Percentiles rank a stretch among this genome's conserved stretches.
phyloP scores from a whole-genome alignment of 2,888 invertebrate species.

The Tachina fera region DNA sequence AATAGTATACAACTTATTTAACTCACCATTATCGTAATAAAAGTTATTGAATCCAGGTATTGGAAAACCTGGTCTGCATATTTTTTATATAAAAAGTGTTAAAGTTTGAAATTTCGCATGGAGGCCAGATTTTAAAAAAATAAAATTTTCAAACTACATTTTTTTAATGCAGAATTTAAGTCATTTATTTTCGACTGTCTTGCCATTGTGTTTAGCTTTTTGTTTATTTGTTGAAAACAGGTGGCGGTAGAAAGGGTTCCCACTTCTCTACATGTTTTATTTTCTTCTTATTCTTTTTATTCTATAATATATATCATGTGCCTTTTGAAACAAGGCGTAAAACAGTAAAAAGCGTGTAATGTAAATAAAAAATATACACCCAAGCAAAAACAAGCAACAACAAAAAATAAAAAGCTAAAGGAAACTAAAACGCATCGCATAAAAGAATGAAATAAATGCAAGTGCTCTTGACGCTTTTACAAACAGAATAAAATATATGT shows the following conservation, averaged over 20 bases:
- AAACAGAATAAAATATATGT: slow-evolving; percentile 57
- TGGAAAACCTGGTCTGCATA: too few species aligned
- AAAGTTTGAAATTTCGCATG: too few species aligned
- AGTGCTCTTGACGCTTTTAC: slow-evolving; percentile 67
- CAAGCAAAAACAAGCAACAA: background rate
- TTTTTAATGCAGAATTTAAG: too few species aligned
- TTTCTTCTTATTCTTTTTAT: background rate
- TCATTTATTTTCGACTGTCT: background rate
- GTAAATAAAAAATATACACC: slow-evolving; percentile 1
- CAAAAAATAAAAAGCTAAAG: slow-evolving; percentile 12
- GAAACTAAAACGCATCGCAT: slow-evolving; percentile 59
- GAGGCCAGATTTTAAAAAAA: too few species aligned
- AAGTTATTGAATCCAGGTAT: too few species aligned
- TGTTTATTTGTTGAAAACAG: slow-evolving; percentile 13
- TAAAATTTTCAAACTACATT: too few species aligned
- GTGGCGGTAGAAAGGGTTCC: slow-evolving; percentile 13
- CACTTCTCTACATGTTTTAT: slow-evolving; percentile 30
- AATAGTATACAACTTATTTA: too few species aligned
- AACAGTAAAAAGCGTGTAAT: slow-evolving; percentile 28
- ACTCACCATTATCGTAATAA: too few species aligned
- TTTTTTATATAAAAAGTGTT: too few species aligned
- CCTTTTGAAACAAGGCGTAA: slow-evolving; percentile 60
- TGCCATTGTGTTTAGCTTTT: background rate
- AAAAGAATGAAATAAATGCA: slow-evolving; percentile 62
- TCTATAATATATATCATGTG: slow-evolving; percentile 25